Percentiles rank a stretch among this genome's conserved stretches.
phyloP scores from a whole-genome alignment of 2,888 invertebrate genomes.

The Vannuccia rotundouncinata region DNA sequence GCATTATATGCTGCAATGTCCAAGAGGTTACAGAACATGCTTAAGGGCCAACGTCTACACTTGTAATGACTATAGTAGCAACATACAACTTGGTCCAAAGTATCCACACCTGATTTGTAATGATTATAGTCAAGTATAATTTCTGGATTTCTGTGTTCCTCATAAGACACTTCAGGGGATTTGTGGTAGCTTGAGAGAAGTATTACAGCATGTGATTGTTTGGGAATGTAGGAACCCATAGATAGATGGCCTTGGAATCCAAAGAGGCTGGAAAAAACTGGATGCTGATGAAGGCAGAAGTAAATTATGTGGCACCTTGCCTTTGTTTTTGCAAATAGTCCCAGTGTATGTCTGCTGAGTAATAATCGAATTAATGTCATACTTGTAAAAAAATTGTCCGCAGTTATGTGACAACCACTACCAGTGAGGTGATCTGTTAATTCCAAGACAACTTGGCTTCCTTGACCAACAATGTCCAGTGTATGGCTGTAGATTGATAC shows the following conservation, averaged over 20 bases:
- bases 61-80: not conserved
- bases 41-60: not conserved
- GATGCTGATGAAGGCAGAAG: not conserved
- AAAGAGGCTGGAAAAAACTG: not conserved
- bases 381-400: slow-evolving; percentile 10
- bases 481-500: slow-evolving; percentile 17
- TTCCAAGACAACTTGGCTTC: slow-evolving; percentile 16
- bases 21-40: not conserved
- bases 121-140: not conserved
- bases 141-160: not conserved
- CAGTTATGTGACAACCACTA: slow-evolving; percentile 13
- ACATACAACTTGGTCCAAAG: not conserved
- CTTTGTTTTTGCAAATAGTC: not conserved
- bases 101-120: not conserved
- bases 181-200: slow-evolving; percentile 5
- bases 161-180: not conserved
- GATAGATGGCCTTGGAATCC: not conserved
- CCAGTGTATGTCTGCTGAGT: not conserved
- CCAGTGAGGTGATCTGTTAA: slow-evolving; percentile 2
- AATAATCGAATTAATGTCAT: not conserved
- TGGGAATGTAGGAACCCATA: slow-evolving; percentile 15
- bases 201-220: not conserved
- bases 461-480: slow-evolving; percentile 9
- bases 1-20: slow-evolving; percentile 12
- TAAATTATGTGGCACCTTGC: not conserved